Base-by-base conservation (phyloP, 1,140 invertebrate species). In the Euschistus heros region DNA sequence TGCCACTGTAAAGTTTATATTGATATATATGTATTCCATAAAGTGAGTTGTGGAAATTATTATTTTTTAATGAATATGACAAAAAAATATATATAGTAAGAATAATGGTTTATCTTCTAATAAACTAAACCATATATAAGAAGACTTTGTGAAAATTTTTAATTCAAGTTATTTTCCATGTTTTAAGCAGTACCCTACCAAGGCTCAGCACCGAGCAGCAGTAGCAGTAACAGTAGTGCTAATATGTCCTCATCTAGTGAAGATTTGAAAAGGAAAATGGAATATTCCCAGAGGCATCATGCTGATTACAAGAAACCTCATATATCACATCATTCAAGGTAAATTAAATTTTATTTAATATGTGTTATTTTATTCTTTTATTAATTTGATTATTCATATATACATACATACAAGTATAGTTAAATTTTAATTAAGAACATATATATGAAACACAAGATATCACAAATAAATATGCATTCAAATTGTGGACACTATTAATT, bases 291-390 rank as follows among this genome's bases (percentile, higher is more conserved):
- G 24, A 66, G 65, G 65, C 65, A 61, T 22, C 65, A 61, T 62
- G 57, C 64, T n/a, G 65, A 66, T 22, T 66, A 66, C 30, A 66
- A 66, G 47, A 66, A 66, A 47, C 64, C 55, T 61, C 65, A 66
- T 42, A 6, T 61, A 22, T 46, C 46, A 26, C 65, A 33, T 15
- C 65, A 66, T 62, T 62, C 59, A 6, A 66, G 65, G 65, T 62
- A 37, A 52, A 24, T 59, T 27, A 15, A 13, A 24, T 6, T 37
- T 30, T n/a, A n/a, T n/a, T n/a, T n/a, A n/a, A n/a, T n/a, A n/a
- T n/a, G n/a, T n/a, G n/a, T n/a, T n/a, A n/a, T n/a, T n/a, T n/a
- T n/a, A n/a, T n/a, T n/a, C n/a, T n/a, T n/a, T n/a, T n/a, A n/a
- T n/a, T n/a, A n/a, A n/a, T n/a, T n/a, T n/a, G n/a, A n/a, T n/a